Conservation (phyloP, 2,113 vertebrate species). For the Platycercus adscitus region DNA sequence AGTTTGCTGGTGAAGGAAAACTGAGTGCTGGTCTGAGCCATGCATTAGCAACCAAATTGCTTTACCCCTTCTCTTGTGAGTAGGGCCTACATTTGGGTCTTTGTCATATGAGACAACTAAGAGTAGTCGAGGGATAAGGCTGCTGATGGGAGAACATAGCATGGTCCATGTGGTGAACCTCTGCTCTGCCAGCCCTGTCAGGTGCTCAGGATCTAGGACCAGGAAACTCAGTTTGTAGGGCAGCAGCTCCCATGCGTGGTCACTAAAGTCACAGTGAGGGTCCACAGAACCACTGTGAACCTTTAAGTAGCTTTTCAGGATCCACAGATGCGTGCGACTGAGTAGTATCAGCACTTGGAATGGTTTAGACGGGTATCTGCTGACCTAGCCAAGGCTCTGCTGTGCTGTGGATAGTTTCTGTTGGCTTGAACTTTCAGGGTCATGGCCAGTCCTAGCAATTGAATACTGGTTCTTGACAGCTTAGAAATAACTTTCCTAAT, state of each 20-base stretch:
- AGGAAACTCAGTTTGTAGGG: neutral
- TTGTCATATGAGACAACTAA: neutral
- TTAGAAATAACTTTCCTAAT: neutral
- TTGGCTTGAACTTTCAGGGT: neutral
- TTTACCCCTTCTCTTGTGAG: neutral
- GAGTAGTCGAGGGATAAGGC: neutral
- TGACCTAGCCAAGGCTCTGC: neutral
- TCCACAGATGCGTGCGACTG: rapidly evolving
- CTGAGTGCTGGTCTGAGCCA: neutral
- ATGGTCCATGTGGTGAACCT: neutral
- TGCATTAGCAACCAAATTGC: neutral
- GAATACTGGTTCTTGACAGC: neutral
- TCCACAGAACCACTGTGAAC: neutral
- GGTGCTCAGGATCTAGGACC: neutral
- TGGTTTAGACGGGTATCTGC: neutral
- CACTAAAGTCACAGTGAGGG: neutral
- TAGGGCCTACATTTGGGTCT: neutral
- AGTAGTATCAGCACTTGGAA: neutral
- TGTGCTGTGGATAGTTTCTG: neutral
- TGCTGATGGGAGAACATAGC: neutral
- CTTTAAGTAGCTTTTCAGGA: neutral
- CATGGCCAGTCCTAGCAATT: neutral
- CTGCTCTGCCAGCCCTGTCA: neutral
- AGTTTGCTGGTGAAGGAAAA: neutral
- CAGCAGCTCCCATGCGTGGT: neutral